These are phyloP conservation scores for Lonchura striata DNA, from an alignment of 2,113 vertebrate species.

Conservation along the genomic window DNA sequence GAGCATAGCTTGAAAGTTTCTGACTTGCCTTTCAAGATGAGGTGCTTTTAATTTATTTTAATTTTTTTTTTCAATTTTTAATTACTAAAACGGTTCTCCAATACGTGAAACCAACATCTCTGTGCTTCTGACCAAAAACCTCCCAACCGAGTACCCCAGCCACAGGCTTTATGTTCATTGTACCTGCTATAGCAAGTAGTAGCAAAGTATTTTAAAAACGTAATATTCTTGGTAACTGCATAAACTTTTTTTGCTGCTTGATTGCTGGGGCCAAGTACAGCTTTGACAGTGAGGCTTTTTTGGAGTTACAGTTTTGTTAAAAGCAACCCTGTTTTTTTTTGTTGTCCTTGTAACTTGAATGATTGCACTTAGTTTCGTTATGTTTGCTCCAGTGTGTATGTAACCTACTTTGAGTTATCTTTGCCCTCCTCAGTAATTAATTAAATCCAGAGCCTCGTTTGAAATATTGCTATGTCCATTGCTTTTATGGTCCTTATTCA, in stretches of 20 bases:
- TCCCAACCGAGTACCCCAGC: background rate
- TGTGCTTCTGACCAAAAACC: background rate
- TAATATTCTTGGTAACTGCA: background rate
- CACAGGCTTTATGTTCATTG: background rate
- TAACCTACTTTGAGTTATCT: conserved; percentile 32
- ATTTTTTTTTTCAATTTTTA: too few species aligned
- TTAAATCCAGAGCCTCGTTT: background rate
- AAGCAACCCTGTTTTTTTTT: background rate
- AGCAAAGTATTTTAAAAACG: background rate
- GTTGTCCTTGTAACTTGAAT: background rate
- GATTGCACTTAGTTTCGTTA: background rate
- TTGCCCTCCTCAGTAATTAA: conserved; percentile 21
- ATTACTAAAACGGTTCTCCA: background rate
- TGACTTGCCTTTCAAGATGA: background rate
- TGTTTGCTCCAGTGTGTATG: background rate
- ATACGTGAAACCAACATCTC: background rate
- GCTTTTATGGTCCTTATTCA: background rate
- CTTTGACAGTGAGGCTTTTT: background rate
- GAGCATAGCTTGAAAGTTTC: background rate
- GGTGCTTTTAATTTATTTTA: background rate
- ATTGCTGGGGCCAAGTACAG: background rate
- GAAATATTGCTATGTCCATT: background rate
- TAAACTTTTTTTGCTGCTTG: background rate
- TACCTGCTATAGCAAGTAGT: background rate
- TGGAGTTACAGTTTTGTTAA: background rate